Evolutionary conservation across 2,888 invertebrate species (phyloP), one percentile per base, ranked within the genome.

Genomic region (Muscina levida): DNA sequence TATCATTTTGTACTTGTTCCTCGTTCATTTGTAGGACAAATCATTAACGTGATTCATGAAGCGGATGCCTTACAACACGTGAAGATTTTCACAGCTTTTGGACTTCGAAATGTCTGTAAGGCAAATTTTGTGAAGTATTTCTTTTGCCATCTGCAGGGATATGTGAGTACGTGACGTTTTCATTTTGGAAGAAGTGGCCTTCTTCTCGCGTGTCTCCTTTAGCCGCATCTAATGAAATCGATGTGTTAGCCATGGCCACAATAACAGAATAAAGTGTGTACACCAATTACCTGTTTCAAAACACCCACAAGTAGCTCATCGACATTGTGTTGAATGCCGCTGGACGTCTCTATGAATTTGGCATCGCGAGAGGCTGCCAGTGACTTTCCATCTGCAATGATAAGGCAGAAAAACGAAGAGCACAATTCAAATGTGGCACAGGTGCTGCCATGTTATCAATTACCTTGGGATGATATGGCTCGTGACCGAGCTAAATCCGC

Each of bases 341-440:
- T 96, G 0, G 98, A 98, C 0, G 98, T 97, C 91, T 98, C 98
- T 84, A 98, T 97, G 91, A 97, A 97, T 91, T 98, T 98, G 91
- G 96, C 95, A 90, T 97, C 97, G 88, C 95, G 93, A 13, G 95
- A 95, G 46, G 95, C 95, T 0, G 98, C 97, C 84, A 97, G 91
- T n/a, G 95, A 93, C 91, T 97, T 97, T 8, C 97, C 98, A 91
- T 98, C 98, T 98, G 92, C 15, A 66, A 72, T n/a, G n/a, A n/a
- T n/a, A n/a, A 62, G 37, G 53, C 15, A 77, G 67, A 72, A 56
- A n/a, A n/a, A 31, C 22, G 5, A 24, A 53, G 24, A 31, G 3
- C 31, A 31, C 4, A 3, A 31, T 31, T 3, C 8, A 8, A 31
- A 31, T 31, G 8, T 31, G 3, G 31, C 3, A 5, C 31, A 31